Evolutionary conservation across 1,140 invertebrate species (phyloP).

Genomic region (Hyles vespertilio): DNA sequence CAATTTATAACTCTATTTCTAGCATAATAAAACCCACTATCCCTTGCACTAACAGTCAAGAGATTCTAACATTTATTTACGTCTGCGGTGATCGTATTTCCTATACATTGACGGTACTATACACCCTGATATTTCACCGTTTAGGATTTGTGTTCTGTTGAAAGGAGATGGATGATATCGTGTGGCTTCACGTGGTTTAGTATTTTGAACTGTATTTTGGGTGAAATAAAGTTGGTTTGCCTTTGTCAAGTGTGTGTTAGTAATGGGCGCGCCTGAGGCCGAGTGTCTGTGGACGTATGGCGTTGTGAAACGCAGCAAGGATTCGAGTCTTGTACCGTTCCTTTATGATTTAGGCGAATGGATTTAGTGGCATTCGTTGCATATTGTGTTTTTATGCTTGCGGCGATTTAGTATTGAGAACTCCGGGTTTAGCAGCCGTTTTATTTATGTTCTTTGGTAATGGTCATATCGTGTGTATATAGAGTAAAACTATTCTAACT

Average conservation of each 20-base stretch:
- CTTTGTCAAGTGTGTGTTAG: background rate
- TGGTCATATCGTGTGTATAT: too few relatives aligned
- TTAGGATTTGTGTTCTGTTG: constrained; percentile 4
- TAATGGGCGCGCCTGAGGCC: background rate
- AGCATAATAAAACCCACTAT: background rate
- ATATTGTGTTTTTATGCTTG: too few relatives aligned
- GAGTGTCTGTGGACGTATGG: background rate
- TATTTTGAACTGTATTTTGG: constrained; percentile 9
- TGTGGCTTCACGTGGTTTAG: background rate
- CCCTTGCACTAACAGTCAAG: too few relatives aligned
- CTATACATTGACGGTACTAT: constrained; percentile 36
- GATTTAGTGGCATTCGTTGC: too few relatives aligned
- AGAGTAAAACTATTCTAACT: too few relatives aligned
- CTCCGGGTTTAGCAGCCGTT: too few relatives aligned
- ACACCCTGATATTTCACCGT: constrained; percentile 9
- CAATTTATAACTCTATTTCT: constrained; percentile 12
- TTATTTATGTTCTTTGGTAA: too few relatives aligned
- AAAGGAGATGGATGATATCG: constrained; percentile 21
- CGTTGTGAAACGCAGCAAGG: constrained; percentile 3
- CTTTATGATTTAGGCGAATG: too few relatives aligned
- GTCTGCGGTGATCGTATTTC: constrained; percentile 60
- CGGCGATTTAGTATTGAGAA: too few relatives aligned
- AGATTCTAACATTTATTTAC: constrained; percentile 51
- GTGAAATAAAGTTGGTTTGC: background rate
- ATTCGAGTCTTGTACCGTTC: background rate